Evolutionary conservation across 2,113 vertebrate genomes (phyloP).

Genomic region (Coracopsis vasa): DNA sequence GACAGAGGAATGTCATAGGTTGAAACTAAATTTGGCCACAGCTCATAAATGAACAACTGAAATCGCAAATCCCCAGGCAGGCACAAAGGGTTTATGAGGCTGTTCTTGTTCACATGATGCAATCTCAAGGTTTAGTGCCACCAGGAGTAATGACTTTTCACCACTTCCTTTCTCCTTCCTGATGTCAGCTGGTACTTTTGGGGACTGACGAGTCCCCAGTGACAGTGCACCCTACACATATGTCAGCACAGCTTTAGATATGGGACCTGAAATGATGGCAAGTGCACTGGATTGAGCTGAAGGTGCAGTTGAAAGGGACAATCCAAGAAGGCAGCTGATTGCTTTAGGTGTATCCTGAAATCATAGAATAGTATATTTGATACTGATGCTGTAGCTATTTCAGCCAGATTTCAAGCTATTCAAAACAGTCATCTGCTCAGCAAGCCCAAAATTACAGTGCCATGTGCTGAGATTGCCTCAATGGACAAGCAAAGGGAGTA

Average conservation of each 20-base stretch:
- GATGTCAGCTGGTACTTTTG: background rate
- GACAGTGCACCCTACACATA: fast-evolving
- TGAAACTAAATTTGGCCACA: constrained; percentile 31
- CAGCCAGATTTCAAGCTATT: background rate
- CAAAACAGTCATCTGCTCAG: background rate
- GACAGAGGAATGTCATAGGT: constrained; percentile 19
- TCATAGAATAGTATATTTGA: background rate
- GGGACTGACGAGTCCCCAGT: background rate
- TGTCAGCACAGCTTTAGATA: background rate
- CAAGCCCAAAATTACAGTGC: background rate
- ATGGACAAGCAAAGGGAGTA: background rate
- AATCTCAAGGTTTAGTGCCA: background rate
- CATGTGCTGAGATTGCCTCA: background rate
- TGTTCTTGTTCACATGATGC: background rate
- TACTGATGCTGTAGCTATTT: background rate
- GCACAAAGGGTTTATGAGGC: background rate
- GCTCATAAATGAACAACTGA: constrained; percentile 10
- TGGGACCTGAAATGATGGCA: background rate
- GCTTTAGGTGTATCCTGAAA: background rate
- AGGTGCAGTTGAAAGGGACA: background rate
- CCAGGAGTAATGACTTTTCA: background rate
- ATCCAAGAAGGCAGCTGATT: background rate
- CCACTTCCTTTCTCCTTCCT: background rate
- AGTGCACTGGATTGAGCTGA: background rate
- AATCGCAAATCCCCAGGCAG: constrained; percentile 11